Base-by-base conservation (phyloP, 2,888 invertebrate species). In the Chromoteleia sp. region DNA sequence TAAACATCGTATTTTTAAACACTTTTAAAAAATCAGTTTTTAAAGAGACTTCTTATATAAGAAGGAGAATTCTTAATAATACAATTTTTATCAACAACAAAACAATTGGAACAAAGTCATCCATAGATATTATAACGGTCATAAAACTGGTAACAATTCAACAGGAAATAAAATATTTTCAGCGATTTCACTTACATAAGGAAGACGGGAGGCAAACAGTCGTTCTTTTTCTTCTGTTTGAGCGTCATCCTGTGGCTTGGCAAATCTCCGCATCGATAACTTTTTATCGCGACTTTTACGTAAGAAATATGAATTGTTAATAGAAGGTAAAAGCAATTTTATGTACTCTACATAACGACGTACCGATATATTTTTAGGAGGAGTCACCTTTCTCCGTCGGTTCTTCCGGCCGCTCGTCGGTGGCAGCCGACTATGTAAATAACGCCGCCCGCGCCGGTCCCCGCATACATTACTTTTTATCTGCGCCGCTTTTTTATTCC, bases 251-350 rank as follows among this genome's bases (percentile, higher is more conserved):
- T 30, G 74, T 39, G 45, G 43, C 45, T 19, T 14, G 58, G 77
- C 71, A 87, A 87, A 90, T 88, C 87, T 87, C 85, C 83, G 79
- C 82, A 84, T 86, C 88, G 86, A 88, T 88, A 89, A 88, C 87
- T 90, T 90, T 90, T 90, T 88, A 89, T 88, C 85, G 87, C 83
- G 87, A 89, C 88, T 89, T 87, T 88, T 85, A 88, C 87, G 87
- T 83, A 87, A 89, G 89, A 90, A 91, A 91, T 90, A 91, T 91
- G 91, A 91, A 91, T 90, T 90, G 90, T 91, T 90, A 91, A 90
- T 91, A 90, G 88, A 88, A 87, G 90, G 88, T 91, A 90, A 90
- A 90, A 91, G 91, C 88, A 90, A 90, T 90, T 91, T 90, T 89
- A 89, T 91, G 91, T 91, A 89, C 87, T 89, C 88, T 88, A 89